Conservation (phyloP, 2,113 vertebrate genomes). For the Paramormyrops kingsleyae region DNA sequence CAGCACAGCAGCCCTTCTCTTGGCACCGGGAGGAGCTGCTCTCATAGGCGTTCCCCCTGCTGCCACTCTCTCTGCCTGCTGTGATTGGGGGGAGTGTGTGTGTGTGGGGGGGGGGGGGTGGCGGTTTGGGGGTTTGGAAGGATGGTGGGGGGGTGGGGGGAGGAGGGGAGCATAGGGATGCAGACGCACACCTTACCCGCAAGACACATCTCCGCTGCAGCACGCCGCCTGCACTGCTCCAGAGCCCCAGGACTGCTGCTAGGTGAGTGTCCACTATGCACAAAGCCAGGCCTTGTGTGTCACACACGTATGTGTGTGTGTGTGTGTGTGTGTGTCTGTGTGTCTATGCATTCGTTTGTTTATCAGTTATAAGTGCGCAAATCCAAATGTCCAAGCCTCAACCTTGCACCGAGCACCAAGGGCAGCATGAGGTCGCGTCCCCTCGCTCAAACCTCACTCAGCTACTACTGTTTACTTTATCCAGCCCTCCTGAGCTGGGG, state of each 20-base stretch:
- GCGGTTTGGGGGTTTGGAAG: conserved; percentile 3
- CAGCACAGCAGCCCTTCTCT: conserved; percentile 25
- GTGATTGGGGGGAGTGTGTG: conserved; percentile 21
- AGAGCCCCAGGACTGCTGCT: conserved; percentile 59
- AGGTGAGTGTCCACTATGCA: conserved; percentile 57
- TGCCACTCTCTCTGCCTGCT: conserved; percentile 42
- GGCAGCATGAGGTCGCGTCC: conserved; percentile 35
- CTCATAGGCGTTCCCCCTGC: conserved; percentile 38
- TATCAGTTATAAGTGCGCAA: neutral
- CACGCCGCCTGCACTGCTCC: conserved; percentile 38
- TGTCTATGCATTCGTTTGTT: neutral
- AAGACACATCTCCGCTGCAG: conserved; percentile 52
- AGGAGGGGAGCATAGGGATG: conserved; percentile 49
- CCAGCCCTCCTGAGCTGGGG: neutral
- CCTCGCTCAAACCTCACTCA: neutral
- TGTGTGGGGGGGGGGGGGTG: neutral
- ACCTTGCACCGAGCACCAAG: neutral
- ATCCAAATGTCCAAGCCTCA: neutral
- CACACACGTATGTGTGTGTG: conserved; percentile 22
- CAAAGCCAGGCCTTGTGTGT: conserved; percentile 30
- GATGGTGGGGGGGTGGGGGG: conserved; percentile 7
- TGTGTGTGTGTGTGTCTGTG: conserved; percentile 16
- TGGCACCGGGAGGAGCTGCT: conserved; percentile 34
- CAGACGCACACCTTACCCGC: conserved; percentile 65
- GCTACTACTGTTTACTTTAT: neutral